These are phyloP conservation scores for Pedionomus torquatus DNA, from an alignment of 2,113 vertebrate genomes.

Conservation along the genomic window DNA sequence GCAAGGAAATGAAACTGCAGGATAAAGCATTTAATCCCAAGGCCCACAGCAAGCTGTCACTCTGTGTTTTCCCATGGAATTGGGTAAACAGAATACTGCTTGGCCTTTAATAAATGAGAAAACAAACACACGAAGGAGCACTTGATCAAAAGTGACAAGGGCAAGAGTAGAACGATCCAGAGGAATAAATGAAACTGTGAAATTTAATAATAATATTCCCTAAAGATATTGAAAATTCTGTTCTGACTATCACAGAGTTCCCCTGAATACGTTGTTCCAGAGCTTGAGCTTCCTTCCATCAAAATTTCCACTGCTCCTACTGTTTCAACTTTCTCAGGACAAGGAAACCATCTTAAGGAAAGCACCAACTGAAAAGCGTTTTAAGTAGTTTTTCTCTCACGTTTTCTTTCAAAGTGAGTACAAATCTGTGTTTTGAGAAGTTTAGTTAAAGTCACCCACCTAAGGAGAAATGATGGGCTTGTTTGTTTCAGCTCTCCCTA, in stretches of 20 bases:
- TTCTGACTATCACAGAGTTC: not conserved
- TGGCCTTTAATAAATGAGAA: slow-evolving; percentile 30
- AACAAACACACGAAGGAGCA: not conserved
- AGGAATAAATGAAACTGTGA: slow-evolving; percentile 5
- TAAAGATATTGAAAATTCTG: not conserved
- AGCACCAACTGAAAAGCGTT: not conserved
- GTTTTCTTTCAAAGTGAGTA: not conserved
- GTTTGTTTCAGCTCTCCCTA: not conserved
- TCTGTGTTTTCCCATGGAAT: not conserved
- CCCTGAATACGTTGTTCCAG: not conserved
- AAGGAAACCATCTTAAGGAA: not conserved
- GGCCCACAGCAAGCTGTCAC: slow-evolving; percentile 1
- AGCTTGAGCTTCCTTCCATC: not conserved
- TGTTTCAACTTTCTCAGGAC: not conserved
- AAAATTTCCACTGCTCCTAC: not conserved
- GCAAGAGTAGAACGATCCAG: not conserved
- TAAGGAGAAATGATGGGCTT: not conserved
- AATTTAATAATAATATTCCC: slow-evolving; percentile 11
- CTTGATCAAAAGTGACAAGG: slow-evolving; percentile 26
- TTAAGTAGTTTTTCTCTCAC: not conserved
- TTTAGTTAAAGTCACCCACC: not conserved
- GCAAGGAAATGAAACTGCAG: slow-evolving; percentile 21
- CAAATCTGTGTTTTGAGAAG: not conserved
- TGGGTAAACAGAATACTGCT: slow-evolving; percentile 12
- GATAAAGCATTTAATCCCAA: not conserved